Percentiles rank a stretch among this genome's conserved stretches.
Evolutionary conservation across 2,888 invertebrate species (phyloP).

Genomic region (Masnerella sp.): DNA sequence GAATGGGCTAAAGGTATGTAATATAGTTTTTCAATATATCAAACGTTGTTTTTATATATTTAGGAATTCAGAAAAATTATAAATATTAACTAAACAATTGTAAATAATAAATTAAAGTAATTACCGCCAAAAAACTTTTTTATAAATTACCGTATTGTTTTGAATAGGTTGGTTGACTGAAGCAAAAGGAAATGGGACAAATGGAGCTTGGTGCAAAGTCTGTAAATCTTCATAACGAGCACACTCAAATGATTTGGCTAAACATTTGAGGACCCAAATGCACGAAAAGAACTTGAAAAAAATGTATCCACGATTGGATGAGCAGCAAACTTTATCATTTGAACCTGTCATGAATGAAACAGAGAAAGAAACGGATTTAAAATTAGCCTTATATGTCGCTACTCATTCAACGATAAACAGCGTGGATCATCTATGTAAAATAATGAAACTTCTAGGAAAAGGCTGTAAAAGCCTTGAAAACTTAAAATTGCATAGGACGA

Average conservation of each 20-base stretch:
- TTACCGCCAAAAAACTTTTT: too few species aligned
- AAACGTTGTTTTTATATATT: too few species aligned
- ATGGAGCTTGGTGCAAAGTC: conserved; percentile 16
- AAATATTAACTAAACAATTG: too few species aligned
- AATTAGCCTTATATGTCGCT: conserved; percentile 41
- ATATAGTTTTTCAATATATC: too few species aligned
- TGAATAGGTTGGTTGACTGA: conserved; percentile 11
- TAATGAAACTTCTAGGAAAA: conserved; percentile 23
- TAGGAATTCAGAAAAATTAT: too few species aligned
- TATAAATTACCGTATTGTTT: background rate
- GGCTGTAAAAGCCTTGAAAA: conserved; percentile 14
- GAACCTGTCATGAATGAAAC: background rate
- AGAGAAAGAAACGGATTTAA: background rate
- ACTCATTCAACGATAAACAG: conserved; percentile 37
- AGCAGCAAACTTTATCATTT: background rate
- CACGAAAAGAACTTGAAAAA: background rate
- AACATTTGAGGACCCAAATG: background rate
- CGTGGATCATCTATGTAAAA: conserved; percentile 39
- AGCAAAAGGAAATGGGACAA: conserved; percentile 1
- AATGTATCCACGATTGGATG: background rate
- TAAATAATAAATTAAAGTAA: too few species aligned
- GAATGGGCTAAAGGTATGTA: too few species aligned
- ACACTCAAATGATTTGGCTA: conserved; percentile 1
- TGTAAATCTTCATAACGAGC: conserved; percentile 3
- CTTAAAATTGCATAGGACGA: conserved; percentile 43